Conservation (phyloP, 2,797 vertebrate species). For the Coccyzus lansbergi region DNA sequence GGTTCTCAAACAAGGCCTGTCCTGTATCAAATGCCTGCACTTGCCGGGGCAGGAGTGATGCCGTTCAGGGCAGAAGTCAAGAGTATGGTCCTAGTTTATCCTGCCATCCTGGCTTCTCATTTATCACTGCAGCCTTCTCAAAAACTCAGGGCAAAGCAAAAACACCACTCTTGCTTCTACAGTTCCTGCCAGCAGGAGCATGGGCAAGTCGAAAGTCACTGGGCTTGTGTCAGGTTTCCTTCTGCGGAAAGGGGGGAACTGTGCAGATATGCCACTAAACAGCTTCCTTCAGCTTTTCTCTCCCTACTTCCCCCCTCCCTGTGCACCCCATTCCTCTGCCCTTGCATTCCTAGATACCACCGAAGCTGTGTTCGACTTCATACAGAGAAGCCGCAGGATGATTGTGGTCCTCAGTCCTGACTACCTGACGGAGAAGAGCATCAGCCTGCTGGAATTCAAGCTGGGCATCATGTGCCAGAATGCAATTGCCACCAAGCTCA, state of each 20-base stretch:
- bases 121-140: neutral
- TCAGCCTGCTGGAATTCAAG: slow-evolving; percentile 90
- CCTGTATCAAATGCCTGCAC: neutral
- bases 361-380: slow-evolving; percentile 85
- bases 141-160: neutral
- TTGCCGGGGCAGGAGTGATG: neutral
- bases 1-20: neutral
- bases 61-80: neutral
- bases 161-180: neutral
- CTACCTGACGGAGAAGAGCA: slow-evolving; percentile 88
- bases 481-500: slow-evolving; percentile 78
- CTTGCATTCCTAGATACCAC: slow-evolving; percentile 79
- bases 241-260: neutral
- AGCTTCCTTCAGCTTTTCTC: slow-evolving; percentile 15
- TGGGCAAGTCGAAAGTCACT: neutral
- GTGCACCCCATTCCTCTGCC: slow-evolving; percentile 41
- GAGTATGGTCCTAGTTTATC: neutral
- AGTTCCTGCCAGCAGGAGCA: neutral
- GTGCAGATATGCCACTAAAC: neutral
- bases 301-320: neutral
- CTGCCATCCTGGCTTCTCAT: neutral
- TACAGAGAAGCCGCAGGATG: slow-evolving; percentile 89
- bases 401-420: slow-evolving; percentile 88
- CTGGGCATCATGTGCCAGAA: slow-evolving; percentile 88
- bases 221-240: neutral